phyloP scores from a whole-genome alignment of 2,797 vertebrate species.

The Schizopygopsis malacanthus region DNA sequence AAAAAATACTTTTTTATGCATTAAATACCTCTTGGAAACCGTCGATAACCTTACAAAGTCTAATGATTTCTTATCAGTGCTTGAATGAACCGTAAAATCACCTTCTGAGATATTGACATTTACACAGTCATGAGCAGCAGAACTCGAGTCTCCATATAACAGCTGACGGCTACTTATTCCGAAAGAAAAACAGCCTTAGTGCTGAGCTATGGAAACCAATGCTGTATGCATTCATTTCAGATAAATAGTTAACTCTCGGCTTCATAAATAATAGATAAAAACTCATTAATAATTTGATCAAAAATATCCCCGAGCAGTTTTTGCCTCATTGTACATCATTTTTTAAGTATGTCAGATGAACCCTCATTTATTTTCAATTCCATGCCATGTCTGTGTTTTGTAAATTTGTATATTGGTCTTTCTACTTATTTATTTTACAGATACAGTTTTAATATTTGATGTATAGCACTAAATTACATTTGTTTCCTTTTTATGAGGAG shows the following conservation, averaged over 20 bases:
- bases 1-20: conserved; percentile 77
- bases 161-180: conserved; percentile 73
- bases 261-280: conserved; percentile 81
- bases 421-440: conserved; percentile 84
- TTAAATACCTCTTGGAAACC: conserved; percentile 73
- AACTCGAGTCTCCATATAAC: conserved; percentile 69
- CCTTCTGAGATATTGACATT: conserved; percentile 86
- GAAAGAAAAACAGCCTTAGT: conserved; percentile 66
- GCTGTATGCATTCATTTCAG: conserved; percentile 77
- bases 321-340: conserved; percentile 83
- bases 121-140: conserved; percentile 77
- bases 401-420: conserved; percentile 83
- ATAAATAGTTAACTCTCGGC: conserved; percentile 79
- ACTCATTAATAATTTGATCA: conserved; percentile 84
- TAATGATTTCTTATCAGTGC: conserved; percentile 82
- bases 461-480: conserved; percentile 79
- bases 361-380: conserved; percentile 82
- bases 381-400: conserved; percentile 79
- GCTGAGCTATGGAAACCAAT: conserved; percentile 76
- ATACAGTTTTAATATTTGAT: conserved; percentile 84
- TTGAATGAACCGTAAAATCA: conserved; percentile 82
- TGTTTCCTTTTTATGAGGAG: conserved; percentile 67
- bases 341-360: conserved; percentile 77
- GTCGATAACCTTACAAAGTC: conserved; percentile 78
- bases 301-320: conserved; percentile 84